These are phyloP conservation scores for Ylistrum balloti DNA, from an alignment of 1,140 invertebrate species.

Conservation along the genomic window DNA sequence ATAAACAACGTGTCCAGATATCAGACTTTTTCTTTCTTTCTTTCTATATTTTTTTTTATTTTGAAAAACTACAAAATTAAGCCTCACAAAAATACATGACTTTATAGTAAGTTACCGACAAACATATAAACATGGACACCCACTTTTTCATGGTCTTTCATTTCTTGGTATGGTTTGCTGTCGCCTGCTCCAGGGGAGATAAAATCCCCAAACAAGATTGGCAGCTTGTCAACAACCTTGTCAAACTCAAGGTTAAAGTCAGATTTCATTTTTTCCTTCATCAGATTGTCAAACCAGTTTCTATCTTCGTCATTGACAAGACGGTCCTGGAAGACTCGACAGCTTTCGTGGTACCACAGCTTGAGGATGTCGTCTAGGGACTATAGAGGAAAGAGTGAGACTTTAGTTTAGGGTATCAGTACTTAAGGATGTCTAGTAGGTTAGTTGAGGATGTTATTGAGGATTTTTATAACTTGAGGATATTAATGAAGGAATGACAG, in stretches of 20 bases:
- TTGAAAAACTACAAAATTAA: no score
- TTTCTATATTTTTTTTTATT: no score
- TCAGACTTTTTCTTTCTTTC: no score
- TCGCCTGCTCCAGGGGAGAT: conserved; percentile 73
- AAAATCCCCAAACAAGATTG: conserved; percentile 83
- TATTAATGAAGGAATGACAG: no score
- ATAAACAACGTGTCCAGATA: no score
- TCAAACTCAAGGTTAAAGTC: conserved; percentile 79
- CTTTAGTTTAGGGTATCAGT: not conserved
- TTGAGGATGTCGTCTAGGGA: conserved; percentile 75
- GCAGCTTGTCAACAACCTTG: conserved; percentile 79
- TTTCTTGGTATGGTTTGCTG: conserved; percentile 79
- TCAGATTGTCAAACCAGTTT: conserved; percentile 79
- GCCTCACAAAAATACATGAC: no score
- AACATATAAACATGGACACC: no score
- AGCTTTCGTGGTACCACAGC: conserved; percentile 83
- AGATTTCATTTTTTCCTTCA: conserved; percentile 78
- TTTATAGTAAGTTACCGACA: no score
- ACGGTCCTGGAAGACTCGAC: conserved; percentile 83
- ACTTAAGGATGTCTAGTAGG: not conserved
- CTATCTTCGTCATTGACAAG: conserved; percentile 83
- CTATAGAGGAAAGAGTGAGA: conserved; percentile 53
- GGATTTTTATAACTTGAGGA: not conserved
- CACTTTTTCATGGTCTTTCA: conserved; percentile 80
- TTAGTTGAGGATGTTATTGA: not conserved